phyloP scores from a whole-genome alignment of 1,140 invertebrate species.

The Lasaia peninsularis region DNA sequence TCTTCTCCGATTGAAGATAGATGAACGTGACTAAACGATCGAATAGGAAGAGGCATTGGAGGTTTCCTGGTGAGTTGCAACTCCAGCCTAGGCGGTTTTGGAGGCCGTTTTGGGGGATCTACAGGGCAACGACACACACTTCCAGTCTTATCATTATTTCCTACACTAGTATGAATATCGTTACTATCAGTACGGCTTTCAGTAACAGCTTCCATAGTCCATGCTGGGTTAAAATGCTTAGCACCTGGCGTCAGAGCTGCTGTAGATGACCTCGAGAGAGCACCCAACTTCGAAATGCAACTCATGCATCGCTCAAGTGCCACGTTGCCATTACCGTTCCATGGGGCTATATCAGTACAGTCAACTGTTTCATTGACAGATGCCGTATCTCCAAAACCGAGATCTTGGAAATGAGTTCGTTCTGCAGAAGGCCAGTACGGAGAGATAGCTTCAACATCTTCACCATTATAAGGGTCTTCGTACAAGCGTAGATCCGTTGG shows the following conservation, averaged over 20 bases:
- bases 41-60: slow-evolving; percentile 50
- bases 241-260: slow-evolving; percentile 65
- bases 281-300: slow-evolving; percentile 87
- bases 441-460: slow-evolving; percentile 63
- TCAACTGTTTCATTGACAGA: slow-evolving; percentile 68
- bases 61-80: slow-evolving; percentile 69
- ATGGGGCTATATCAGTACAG: slow-evolving; percentile 30
- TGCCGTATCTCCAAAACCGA: slow-evolving; percentile 73
- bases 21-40: slow-evolving; percentile 41
- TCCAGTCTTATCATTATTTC: slow-evolving; percentile 44
- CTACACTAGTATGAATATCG: slow-evolving; percentile 30
- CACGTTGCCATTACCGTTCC: slow-evolving; percentile 54
- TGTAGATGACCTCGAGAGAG: slow-evolving; percentile 79
- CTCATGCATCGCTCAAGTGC: slow-evolving; percentile 84
- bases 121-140: slow-evolving; percentile 40
- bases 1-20: slow-evolving; percentile 34
- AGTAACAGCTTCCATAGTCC: slow-evolving; percentile 79
- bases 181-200: slow-evolving; percentile 37
- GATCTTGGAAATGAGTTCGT: slow-evolving; percentile 65
- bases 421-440: slow-evolving; percentile 57
- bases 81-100: slow-evolving; percentile 59
- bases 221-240: slow-evolving; percentile 78
- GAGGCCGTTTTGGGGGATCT: slow-evolving; percentile 44
- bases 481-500: slow-evolving; percentile 73
- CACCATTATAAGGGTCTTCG: slow-evolving; percentile 68